Base-by-base conservation (phyloP, 2,888 invertebrate genomes). In the Calliopum simillimum region DNA sequence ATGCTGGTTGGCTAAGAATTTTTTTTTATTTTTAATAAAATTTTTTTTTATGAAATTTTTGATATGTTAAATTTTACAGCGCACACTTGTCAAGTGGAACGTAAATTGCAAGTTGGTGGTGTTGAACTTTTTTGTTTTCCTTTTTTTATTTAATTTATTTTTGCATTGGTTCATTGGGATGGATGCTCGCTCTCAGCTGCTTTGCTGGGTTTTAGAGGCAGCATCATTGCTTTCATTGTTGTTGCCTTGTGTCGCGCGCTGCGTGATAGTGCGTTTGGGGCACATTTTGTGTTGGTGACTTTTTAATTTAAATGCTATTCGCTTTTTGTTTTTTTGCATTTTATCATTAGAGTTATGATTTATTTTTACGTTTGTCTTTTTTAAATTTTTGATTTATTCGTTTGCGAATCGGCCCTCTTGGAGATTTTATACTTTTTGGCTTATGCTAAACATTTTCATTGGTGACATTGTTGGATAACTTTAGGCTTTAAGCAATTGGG, bases 301-400 rank as follows among this genome's bases (percentile, higher is more conserved):
- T 12, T 23, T 25, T 43, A 21, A 3, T n/a, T 16, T 19, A 1
- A n/a, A 2, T 4, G 44, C 25, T 44, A 16, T 62, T 56, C 44
- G 16, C 46, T 71, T 73, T 71, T 25, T 69, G 73, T 68, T 72
- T 76, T 61, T 66, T 71, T 75, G 70, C 71, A 75, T 70, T 69
- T 75, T n/a, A n/a, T n/a, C n/a, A n/a, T n/a, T n/a, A n/a, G n/a
- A n/a, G n/a, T n/a, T 70, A 74, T 75, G 73, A 75, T 76, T 80
- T 79, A 65, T 76, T 74, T 72, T 72, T 65, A 21, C 46, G 66
- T 51, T 56, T 46, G 46, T 55, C 23, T 55, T 69, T 69, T 69
- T 69, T 55, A 69, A 47, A 56, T 63, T 51, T 71, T 51, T 71
- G 69, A 69, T 73, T 59, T 68, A 62, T 63, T 58, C 61, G 33